Base-by-base conservation (phyloP, 2,888 invertebrate genomes). In the Branchellion lobata region DNA sequence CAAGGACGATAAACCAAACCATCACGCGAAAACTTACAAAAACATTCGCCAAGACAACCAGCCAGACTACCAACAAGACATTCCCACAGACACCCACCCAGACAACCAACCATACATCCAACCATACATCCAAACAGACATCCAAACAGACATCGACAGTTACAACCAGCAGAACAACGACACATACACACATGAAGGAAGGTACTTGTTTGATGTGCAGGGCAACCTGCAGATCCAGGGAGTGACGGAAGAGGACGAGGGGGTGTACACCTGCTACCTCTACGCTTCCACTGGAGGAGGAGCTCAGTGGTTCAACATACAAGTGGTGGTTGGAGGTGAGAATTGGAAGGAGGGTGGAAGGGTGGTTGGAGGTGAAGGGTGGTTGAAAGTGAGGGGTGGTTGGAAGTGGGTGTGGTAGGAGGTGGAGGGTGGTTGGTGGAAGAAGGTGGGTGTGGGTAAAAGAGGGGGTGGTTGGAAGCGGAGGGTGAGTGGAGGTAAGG, bases 221-320 rank as follows among this genome's bases (percentile, higher is more conserved):
- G 75, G 75, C 2, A 31, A 47, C 18, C 75, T 77, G 36, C 14
- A 34, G 34, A 57, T 77, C 5, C 34, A 77, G 24, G 40, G 53
- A 14, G 77, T 77, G 29, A 34, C 18, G n/a, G 65, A 77, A 24
- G 34, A n/a, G 21, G 77, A 77, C 29, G 77, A 77, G 40, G 77
- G 77, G 33, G 31, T 34, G 65, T 77, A 77, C 65, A 77, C 77
- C n/a, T 77, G 77, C 65, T 51, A 57, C 24, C 61, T 57, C 21
- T 77, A 77, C 65, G 53, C 65, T 27, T 29, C 75, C 24, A 75
- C 53, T 24, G 75, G 27, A 51, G 53, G 11, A 27, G 53, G 75
- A 53, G 47, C 31, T 53, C 75, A 31, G 53, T 40, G 61, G 61
- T 57, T 57, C 18, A 31, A 75, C 33, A 75, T 75, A 24, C 51